phyloP scores from a whole-genome alignment of 1,140 invertebrate species.

The Magallana angulata region DNA sequence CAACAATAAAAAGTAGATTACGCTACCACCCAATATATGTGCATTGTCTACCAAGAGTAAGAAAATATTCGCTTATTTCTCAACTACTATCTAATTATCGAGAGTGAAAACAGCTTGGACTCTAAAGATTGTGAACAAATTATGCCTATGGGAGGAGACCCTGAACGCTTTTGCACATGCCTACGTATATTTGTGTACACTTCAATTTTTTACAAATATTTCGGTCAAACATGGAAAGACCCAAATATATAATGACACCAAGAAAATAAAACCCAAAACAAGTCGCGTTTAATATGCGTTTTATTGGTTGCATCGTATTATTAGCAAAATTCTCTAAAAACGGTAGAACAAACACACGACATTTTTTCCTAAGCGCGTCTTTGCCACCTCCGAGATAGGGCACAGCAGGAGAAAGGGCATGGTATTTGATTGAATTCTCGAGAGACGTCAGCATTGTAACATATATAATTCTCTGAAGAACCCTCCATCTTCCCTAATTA shows the following conservation, averaged over 20 bases:
- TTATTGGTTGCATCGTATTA: neutral
- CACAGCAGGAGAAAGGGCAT: slow-evolving; percentile 34
- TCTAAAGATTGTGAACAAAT: neutral
- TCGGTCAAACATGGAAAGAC: too few relatives aligned
- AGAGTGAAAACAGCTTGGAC: neutral
- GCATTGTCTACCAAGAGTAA: slow-evolving; percentile 40
- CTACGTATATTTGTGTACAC: too few relatives aligned
- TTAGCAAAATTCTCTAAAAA: neutral
- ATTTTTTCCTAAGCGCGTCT: neutral
- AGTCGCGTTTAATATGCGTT: neutral
- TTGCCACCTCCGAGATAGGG: slow-evolving; percentile 17
- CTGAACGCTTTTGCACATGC: neutral
- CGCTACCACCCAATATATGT: neutral
- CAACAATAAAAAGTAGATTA: slow-evolving; percentile 24
- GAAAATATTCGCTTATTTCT: neutral
- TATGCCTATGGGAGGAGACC: neutral
- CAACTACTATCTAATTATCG: neutral
- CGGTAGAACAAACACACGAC: neutral
- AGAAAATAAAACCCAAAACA: neutral
- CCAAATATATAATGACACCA: too few relatives aligned
- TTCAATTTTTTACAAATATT: too few relatives aligned
- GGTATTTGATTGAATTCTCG: slow-evolving; percentile 42
- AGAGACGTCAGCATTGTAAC: neutral
- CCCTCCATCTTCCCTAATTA: slow-evolving; percentile 29
- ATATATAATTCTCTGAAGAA: slow-evolving; percentile 29